Evolutionary conservation across 2,888 invertebrate species (phyloP), one percentile per base, ranked within the genome.

Genomic region (Hyppa rectilinea): DNA sequence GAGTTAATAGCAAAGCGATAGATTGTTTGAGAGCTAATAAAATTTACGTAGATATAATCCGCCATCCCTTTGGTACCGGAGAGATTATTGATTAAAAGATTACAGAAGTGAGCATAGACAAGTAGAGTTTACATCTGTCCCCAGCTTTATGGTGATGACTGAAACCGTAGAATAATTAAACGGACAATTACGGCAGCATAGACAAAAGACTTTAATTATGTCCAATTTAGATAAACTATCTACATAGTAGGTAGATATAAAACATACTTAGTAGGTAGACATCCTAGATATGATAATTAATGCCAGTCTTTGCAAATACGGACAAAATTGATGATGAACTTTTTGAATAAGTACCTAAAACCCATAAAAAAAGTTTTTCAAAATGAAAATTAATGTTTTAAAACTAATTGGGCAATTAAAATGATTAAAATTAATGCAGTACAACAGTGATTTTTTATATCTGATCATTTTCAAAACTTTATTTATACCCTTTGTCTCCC

Each of bases 21-120:
- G 66, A 71, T 76, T 66, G 80, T 79, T 79, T 73, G 73, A 82
- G 59, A 65, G 80, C 62, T 81, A 81, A 81, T 81, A 75, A 75
- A 81, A 74, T 82, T 80, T 71, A 76, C 58, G 62, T 40, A 69
- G 63, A 59, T 62, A 72, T 76, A 67, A 78, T 73, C 75, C 71
- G 43, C 50, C 71, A 60, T 75, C 69, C 71, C 71, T 55, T 56
- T 59, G 61, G 60, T 47, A 45, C 45, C 40, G n/a, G 23, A 23
- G 64, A 73, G 61, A 62, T 60, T 80, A 81, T 83, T 83, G 75
- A 83, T 83, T 63, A 53, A 76, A 72, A 75, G 80, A 80, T 80
- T 83, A 74, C 23, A 55, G 60, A 71, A 66, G 64, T 66, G 68
- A 65, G 62, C 70, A 66, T 75, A 78, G 75, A 65, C 66, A 65